These are phyloP conservation scores for Melieria omissa DNA, from an alignment of 2,888 invertebrate genomes.

Conservation along the genomic window DNA sequence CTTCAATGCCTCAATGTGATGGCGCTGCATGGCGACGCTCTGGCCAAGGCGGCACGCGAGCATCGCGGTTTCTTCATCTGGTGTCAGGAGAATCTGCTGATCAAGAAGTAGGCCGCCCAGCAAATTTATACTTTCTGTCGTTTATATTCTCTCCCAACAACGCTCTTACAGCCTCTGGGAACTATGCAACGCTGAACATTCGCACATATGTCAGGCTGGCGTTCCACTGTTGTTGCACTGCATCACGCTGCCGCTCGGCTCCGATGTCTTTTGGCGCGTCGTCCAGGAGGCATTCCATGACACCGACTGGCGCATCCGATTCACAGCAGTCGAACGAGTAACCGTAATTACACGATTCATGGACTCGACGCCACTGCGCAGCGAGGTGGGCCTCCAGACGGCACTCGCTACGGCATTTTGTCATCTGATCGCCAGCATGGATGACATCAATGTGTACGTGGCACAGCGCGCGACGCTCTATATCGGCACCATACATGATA, in stretches of 20 bases:
- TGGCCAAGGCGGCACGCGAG: slow-evolving; percentile 85
- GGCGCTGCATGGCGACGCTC: slow-evolving; percentile 93
- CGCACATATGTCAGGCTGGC: slow-evolving; percentile 91
- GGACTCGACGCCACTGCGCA: slow-evolving; percentile 87
- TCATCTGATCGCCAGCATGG: slow-evolving; percentile 94
- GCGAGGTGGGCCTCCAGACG: slow-evolving; percentile 87
- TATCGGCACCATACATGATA: slow-evolving; percentile 92
- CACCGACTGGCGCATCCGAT: slow-evolving; percentile 88
- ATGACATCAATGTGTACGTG: slow-evolving; percentile 94
- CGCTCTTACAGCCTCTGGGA: slow-evolving; percentile 83
- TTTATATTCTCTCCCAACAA: not conserved
- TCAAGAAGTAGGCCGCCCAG: slow-evolving; percentile 79
- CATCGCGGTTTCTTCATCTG: slow-evolving; percentile 93
- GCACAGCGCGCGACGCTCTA: slow-evolving; percentile 93
- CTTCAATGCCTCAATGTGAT: slow-evolving; percentile 91
- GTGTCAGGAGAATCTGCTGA: slow-evolving; percentile 94
- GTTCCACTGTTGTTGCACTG: slow-evolving; percentile 95
- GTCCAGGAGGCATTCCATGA: slow-evolving; percentile 94
- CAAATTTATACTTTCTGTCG: not conserved
- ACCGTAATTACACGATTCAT: slow-evolving; percentile 93
- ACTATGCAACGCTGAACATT: slow-evolving; percentile 89
- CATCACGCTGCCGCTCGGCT: slow-evolving; percentile 91
- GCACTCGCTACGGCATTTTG: slow-evolving; percentile 97
- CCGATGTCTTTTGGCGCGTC: slow-evolving; percentile 95
- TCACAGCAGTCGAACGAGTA: slow-evolving; percentile 95